These are phyloP conservation scores for Pomatostomus ruficeps DNA, from an alignment of 2,113 vertebrate genomes.

Conservation along the genomic window DNA sequence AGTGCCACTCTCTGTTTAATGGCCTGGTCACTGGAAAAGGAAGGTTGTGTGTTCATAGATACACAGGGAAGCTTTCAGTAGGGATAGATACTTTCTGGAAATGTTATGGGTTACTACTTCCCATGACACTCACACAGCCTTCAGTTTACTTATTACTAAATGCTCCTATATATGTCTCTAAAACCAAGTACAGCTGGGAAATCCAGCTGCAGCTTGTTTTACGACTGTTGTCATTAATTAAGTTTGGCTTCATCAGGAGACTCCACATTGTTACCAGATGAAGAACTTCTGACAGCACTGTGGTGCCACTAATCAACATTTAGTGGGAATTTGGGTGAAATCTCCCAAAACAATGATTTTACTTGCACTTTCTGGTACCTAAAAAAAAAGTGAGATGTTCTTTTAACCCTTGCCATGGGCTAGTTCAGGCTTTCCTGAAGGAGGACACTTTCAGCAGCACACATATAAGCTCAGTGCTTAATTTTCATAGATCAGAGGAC, in stretches of 20 bases:
- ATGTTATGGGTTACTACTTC: neutral
- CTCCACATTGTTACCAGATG: neutral
- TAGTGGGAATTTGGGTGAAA: neutral
- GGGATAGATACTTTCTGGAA: neutral
- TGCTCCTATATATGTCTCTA: neutral
- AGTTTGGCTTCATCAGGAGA: neutral
- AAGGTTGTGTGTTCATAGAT: neutral
- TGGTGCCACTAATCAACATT: fast-evolving
- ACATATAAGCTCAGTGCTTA: neutral
- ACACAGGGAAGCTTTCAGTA: neutral
- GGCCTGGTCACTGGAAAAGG: neutral
- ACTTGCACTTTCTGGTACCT: neutral
- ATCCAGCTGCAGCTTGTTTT: neutral
- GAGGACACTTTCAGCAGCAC: neutral
- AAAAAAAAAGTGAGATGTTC: neutral
- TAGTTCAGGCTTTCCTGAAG: neutral
- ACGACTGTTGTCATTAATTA: neutral
- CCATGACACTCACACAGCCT: neutral
- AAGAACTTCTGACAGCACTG: fast-evolving
- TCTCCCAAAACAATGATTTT: neutral
- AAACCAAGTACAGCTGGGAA: neutral
- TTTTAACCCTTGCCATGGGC: neutral
- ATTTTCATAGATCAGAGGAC: neutral
- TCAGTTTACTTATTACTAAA: neutral
- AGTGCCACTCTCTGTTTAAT: neutral